Base-by-base conservation (phyloP, 2,113 vertebrate genomes). In the Sinocyclocheilus anophthalmus region DNA sequence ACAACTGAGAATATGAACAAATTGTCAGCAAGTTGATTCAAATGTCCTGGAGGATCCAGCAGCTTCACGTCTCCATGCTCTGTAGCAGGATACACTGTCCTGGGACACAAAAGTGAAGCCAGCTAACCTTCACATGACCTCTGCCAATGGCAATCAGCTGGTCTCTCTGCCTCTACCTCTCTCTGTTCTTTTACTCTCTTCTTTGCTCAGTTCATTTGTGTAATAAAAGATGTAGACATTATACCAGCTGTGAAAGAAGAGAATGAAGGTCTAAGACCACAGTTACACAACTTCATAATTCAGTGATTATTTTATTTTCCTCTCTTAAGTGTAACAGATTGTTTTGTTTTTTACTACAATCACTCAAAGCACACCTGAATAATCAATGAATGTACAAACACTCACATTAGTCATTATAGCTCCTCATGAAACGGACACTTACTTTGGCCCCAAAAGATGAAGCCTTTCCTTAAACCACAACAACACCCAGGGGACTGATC, bases 381-480 rank as follows among this genome's bases (percentile, higher is more conserved):
- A 45, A 65, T 53, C 76, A 61, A n/a, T n/a, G 8, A 9, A 73
- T 77, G 6, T 50, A 59, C 37, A 55, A n/a, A 61, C 8, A 42
- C 42, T 42, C 42, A 9, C 3, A 16, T 6, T 7, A 26, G 33
- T 50, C 4, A 16, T 87, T 48, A 75, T 4, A 24, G 24, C 81
- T 70, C 16, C 45, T 22, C 18, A 5, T 69, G 81, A 87, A 69
- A 70, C 9, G 37, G 63, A 79, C 73, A 84, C 63, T 50, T 12
- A 33, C 63, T 30, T 53, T 37, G 37, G 61, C 86, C 81, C 42
- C 20, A 53, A 87, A 75, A 69, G 72, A 83, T 67, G 61, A 83
- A 22, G 73, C 59, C 73, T 84, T 76, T 48, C 37, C 39, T n/a
- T 82, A 78, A 82, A 82, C 42, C 81, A 87, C 45, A 83, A 83